Conservation (phyloP, 2,797 vertebrate genomes). For the Peromyscus eremicus region DNA sequence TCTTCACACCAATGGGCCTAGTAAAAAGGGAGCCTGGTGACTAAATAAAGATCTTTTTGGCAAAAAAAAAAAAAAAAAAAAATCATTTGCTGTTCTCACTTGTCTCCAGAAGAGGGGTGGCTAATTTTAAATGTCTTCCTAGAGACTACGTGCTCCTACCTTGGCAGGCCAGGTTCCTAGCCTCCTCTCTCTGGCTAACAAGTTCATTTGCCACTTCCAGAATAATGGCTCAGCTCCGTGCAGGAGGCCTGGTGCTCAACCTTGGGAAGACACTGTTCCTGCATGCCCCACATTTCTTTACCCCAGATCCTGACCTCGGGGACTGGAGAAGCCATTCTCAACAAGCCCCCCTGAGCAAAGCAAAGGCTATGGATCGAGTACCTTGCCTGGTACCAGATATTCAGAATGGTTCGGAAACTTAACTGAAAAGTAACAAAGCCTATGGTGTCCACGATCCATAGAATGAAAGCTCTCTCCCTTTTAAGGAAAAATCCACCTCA, state of each 20-base stretch:
- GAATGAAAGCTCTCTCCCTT: constrained; percentile 15
- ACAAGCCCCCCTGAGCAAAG: background rate
- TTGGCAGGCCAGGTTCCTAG: background rate
- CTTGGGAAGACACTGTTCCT: background rate
- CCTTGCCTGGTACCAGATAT: background rate
- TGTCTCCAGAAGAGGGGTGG: background rate
- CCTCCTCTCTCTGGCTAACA: background rate
- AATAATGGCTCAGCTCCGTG: background rate
- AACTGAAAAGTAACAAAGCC: constrained; percentile 49
- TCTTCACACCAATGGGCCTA: background rate
- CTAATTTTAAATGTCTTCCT: background rate
- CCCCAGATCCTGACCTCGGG: background rate
- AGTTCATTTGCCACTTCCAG: background rate
- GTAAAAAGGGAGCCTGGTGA: background rate
- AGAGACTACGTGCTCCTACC: background rate
- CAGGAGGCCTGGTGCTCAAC: background rate
- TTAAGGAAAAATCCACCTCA: background rate
- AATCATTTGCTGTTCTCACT: background rate
- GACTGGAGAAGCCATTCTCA: background rate
- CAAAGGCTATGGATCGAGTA: fast-evolving
- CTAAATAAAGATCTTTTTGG: background rate
- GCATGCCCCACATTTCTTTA: background rate
- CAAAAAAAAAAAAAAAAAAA: background rate
- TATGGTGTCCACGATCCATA: background rate
- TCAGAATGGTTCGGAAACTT: constrained; percentile 24